Evolutionary conservation across 2,113 vertebrate genomes (phyloP).

Genomic region (Bos indicus): DNA sequence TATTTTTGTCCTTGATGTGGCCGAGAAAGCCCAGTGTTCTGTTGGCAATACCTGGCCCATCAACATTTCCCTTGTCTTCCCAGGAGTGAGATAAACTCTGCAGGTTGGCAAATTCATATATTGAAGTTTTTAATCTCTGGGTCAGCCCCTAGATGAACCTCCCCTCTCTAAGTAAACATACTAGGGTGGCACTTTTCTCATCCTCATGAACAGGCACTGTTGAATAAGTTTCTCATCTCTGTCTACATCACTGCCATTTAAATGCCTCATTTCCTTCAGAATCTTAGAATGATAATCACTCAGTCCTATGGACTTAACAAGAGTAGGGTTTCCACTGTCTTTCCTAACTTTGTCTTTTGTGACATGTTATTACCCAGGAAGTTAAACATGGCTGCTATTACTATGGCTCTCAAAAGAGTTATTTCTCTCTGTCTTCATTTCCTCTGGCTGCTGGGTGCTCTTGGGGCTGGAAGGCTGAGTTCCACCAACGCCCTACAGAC

Average conservation of each 20-base stretch:
- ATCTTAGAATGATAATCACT: constrained; percentile 8
- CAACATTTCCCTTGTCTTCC: neutral
- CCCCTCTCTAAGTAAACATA: neutral
- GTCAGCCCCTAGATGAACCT: neutral
- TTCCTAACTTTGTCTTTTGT: constrained; percentile 11
- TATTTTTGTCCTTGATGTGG: constrained; percentile 30
- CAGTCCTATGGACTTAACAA: neutral
- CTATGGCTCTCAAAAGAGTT: neutral
- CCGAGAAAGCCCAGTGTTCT: neutral
- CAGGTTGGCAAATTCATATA: neutral
- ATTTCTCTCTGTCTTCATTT: neutral
- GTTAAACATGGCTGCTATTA: neutral
- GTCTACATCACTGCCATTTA: neutral
- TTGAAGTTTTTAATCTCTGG: neutral
- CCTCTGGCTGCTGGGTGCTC: neutral
- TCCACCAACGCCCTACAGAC: neutral
- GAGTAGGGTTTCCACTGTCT: neutral
- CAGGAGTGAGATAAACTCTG: neutral
- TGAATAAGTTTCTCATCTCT: neutral
- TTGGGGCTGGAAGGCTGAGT: neutral
- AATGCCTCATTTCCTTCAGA: constrained; percentile 19
- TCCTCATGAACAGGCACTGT: neutral
- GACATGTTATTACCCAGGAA: neutral
- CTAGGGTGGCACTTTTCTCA: neutral
- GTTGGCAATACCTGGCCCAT: neutral